phyloP scores from a whole-genome alignment of 2,797 vertebrate genomes.

The Hippocampus kuda region DNA sequence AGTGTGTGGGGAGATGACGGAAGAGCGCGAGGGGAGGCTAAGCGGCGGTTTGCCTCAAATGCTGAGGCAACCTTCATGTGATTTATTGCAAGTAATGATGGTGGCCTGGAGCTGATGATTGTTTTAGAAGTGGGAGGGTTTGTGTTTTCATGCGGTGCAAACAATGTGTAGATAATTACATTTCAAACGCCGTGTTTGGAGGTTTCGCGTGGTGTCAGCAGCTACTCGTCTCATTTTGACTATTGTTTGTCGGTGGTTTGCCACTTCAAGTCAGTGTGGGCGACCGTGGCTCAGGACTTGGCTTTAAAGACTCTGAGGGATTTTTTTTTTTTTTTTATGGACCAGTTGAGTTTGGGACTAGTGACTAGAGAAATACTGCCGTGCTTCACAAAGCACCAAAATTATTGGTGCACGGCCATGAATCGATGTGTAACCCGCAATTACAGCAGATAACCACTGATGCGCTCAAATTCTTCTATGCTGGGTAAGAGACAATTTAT shows the following conservation, averaged over 20 bases:
- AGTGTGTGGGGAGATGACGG: conserved; percentile 49
- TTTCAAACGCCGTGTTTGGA: conserved; percentile 17
- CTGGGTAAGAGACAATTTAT: too few species aligned
- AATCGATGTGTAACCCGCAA: not conserved
- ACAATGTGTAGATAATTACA: conserved; percentile 10
- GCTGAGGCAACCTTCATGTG: conserved; percentile 46
- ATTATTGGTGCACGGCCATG: not conserved
- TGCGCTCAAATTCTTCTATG: too few species aligned
- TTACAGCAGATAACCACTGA: not conserved
- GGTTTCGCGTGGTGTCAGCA: conserved; percentile 42
- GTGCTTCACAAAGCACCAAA: not conserved
- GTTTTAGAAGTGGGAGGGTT: conserved; percentile 40
- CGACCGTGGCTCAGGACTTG: not conserved
- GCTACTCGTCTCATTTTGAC: conserved; percentile 36
- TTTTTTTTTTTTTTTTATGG: not conserved
- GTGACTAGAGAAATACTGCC: not conserved
- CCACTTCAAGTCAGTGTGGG: conserved; percentile 34
- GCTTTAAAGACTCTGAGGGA: not conserved
- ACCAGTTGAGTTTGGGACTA: not conserved
- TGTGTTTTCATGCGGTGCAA: conserved; percentile 34
- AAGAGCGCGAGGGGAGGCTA: conserved; percentile 46
- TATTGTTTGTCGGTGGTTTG: conserved; percentile 32
- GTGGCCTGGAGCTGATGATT: conserved; percentile 48
- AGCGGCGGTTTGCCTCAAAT: conserved; percentile 56
- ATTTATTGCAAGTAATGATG: conserved; percentile 51